Evolutionary conservation across 2,888 invertebrate genomes (phyloP).

Genomic region (Orchestes rusci): DNA sequence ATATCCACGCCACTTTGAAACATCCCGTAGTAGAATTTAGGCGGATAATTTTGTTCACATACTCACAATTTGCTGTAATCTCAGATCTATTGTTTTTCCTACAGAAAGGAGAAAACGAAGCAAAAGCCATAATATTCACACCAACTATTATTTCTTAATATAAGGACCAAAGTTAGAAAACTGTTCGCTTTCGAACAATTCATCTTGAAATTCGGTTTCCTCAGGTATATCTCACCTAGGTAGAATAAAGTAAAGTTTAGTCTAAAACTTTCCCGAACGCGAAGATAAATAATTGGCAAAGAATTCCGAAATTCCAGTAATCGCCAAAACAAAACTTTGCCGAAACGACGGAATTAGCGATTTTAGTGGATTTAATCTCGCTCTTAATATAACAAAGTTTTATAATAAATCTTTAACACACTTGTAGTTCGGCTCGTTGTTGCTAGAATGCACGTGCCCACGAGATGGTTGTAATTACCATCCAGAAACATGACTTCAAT

Average conservation of each 20-base stretch:
- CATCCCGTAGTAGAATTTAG: no score
- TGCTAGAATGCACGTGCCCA: constrained; percentile 30
- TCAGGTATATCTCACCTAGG: no score
- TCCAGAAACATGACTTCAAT: constrained; percentile 20
- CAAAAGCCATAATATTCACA: no score
- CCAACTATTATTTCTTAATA: no score
- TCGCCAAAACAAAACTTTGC: constrained; percentile 29
- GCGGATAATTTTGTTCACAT: no score
- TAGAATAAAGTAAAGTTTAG: constrained; percentile 18
- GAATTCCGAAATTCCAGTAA: constrained; percentile 31
- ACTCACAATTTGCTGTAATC: no score
- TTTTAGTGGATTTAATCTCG: constrained; percentile 37
- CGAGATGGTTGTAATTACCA: constrained; percentile 20
- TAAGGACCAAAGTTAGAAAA: no score
- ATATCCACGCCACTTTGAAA: no score
- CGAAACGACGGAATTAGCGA: constrained; percentile 32
- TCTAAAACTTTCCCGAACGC: constrained; percentile 27
- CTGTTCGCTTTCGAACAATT: no score
- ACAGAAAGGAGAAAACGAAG: no score
- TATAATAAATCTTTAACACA: constrained; percentile 34
- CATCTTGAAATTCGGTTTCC: no score
- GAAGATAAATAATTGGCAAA: constrained; percentile 29
- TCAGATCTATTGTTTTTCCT: no score
- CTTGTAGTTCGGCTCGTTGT: constrained; percentile 28
- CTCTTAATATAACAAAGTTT: constrained; percentile 36